Evolutionary conservation across 2,888 invertebrate species (phyloP).

Genomic region (Cordilura impudica): DNA sequence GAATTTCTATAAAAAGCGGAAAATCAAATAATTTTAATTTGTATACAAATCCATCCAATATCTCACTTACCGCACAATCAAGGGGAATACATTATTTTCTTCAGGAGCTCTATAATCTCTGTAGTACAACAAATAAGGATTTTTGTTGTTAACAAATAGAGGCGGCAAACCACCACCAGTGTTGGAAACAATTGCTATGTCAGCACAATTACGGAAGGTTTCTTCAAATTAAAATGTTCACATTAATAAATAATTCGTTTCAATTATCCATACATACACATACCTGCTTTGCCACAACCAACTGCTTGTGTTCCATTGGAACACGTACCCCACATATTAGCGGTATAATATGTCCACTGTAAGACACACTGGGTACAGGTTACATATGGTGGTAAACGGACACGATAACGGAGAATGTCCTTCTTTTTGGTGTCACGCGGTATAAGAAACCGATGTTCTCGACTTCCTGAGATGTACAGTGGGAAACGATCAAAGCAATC

Average conservation of each 20-base stretch:
- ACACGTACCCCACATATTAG: constrained; percentile 94
- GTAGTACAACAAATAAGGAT: constrained; percentile 88
- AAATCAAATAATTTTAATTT: constrained; percentile 29
- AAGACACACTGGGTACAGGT: constrained; percentile 93
- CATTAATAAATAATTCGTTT: not conserved
- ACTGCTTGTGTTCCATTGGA: constrained; percentile 91
- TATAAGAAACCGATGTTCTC: constrained; percentile 85
- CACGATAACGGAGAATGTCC: constrained; percentile 83
- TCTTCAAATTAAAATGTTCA: constrained; percentile 78
- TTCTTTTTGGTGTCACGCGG: constrained; percentile 86
- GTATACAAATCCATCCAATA: not conserved
- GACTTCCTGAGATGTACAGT: constrained; percentile 85
- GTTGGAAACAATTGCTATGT: constrained; percentile 89
- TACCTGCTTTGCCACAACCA: constrained; percentile 89
- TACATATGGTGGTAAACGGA: constrained; percentile 88
- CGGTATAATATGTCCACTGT: constrained; percentile 94
- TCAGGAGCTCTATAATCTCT: constrained; percentile 83
- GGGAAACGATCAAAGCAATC: constrained; percentile 91
- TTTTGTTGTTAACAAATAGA: constrained; percentile 83
- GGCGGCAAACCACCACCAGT: constrained; percentile 87
- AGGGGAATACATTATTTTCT: constrained; percentile 83
- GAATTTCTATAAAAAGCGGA: constrained; percentile 72
- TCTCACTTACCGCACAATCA: constrained; percentile 84
- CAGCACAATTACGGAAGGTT: constrained; percentile 94
- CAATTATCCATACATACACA: not conserved